Evolutionary conservation across 2,797 vertebrate genomes (phyloP), one percentile per base, ranked within the genome.

Genomic region (Sebastes steindachneri): DNA sequence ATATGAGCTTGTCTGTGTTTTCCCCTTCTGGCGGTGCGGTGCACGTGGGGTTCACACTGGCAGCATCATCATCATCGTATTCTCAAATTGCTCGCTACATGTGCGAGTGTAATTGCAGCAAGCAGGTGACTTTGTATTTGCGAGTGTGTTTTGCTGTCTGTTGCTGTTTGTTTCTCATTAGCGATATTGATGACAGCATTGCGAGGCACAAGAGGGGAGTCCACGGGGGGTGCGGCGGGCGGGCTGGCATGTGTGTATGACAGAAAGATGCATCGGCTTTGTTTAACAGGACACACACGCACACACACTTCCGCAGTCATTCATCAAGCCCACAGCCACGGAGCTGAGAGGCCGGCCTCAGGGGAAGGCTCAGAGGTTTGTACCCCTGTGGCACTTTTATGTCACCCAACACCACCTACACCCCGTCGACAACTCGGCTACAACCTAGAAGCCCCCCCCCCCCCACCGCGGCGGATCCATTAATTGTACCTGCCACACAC

Each of bases 181-280:
- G 58, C 54, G 69, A 78, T 84, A 86, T 87, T 87, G 85, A 92
- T 82, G 77, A 66, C 4, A 54, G 41, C 48, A 73, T 88, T 82
- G 74, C n/a, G 15, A 62, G 19, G 37, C 68, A 63, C 48, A n/a
- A 68, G 75, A 59, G 62, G 41, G 23, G 23, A 57, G 74, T 74
- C 58, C 45, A 4, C 25, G 2, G 23, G 29, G 1, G 2, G 57
- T 29, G 26, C 7, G 48, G 45, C 59, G n/a, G 12, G 41, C 63
- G 14, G 35, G 74, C 33, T 1, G 33, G 33, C 33, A 35, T 66
- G 48, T 54, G 58, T 80, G 58, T 68, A n/a, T 80, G 92, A 91
- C 92, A 94, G 75, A 48, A 81, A 92, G 91, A 95, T 94, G 76
- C 86, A 93, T 93, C 35, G 9, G 48, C 73, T 90, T 91, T 91